Conservation (phyloP, 2,113 vertebrate species). For the Zosterops pallidus region DNA sequence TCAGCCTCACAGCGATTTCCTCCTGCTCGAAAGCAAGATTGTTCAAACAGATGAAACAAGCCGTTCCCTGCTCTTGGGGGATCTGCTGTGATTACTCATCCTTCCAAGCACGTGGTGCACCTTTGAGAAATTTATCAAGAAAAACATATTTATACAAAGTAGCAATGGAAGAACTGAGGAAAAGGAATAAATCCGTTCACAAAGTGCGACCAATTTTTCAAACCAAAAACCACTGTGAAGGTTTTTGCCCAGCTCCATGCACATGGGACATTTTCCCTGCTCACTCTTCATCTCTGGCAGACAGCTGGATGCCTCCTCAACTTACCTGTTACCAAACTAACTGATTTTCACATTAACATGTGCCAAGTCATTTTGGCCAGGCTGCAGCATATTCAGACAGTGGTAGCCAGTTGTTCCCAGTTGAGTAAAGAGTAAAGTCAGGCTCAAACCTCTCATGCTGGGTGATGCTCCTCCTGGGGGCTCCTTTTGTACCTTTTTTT, state of each 20-base stretch:
- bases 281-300: background rate
- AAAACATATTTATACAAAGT: background rate
- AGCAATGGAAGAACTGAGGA: background rate
- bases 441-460: background rate
- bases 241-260: background rate
- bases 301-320: background rate
- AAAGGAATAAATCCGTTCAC: background rate
- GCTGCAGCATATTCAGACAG: background rate
- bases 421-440: background rate
- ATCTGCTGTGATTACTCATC: background rate
- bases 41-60: background rate
- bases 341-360: background rate
- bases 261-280: background rate
- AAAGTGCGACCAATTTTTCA: background rate
- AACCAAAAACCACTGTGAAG: background rate
- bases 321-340: background rate
- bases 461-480: background rate
- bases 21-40: background rate
- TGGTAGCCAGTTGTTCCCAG: background rate
- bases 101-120: background rate
- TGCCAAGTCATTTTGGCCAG: background rate
- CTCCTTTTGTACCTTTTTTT: background rate
- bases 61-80: background rate
- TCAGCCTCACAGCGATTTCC: background rate
- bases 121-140: background rate